phyloP scores from a whole-genome alignment of 2,888 invertebrate species.

The Heliconius sara region DNA sequence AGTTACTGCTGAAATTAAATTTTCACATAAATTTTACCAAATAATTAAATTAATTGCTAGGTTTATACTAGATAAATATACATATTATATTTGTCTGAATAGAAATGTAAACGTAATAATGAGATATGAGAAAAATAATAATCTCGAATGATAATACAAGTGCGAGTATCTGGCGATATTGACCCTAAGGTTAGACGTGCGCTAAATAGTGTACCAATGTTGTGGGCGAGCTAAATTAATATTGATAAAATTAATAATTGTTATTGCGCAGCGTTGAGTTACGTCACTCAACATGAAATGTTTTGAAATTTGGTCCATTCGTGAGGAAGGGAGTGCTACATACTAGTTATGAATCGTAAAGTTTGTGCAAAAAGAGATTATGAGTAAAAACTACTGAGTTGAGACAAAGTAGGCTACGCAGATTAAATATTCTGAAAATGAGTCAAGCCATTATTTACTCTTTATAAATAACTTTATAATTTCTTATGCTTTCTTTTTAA shows the following conservation, averaged over 20 bases:
- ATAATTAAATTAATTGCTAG: too few relatives aligned
- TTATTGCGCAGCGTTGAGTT: too few relatives aligned
- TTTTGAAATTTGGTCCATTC: too few relatives aligned
- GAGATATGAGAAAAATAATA: constrained; percentile 10
- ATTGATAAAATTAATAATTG: background rate
- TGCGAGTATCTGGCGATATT: constrained; percentile 18
- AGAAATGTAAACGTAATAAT: too few relatives aligned
- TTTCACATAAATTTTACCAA: too few relatives aligned
- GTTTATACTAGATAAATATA: too few relatives aligned
- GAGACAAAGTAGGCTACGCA: background rate
- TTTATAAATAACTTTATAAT: background rate
- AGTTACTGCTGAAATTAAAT: too few relatives aligned
- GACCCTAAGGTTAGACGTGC: constrained; percentile 26
- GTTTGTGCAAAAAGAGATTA: background rate
- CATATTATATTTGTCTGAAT: too few relatives aligned
- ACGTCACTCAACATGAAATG: too few relatives aligned
- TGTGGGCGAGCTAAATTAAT: background rate
- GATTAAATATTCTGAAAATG: background rate
- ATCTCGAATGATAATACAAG: constrained; percentile 4
- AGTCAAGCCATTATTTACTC: background rate
- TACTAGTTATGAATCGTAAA: background rate
- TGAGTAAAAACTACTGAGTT: background rate
- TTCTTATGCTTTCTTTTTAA: background rate
- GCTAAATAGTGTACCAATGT: background rate
- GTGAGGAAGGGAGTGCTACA: background rate